Evolutionary conservation across 2,888 invertebrate species (phyloP).

Genomic region (Apodemia hepburni): DNA sequence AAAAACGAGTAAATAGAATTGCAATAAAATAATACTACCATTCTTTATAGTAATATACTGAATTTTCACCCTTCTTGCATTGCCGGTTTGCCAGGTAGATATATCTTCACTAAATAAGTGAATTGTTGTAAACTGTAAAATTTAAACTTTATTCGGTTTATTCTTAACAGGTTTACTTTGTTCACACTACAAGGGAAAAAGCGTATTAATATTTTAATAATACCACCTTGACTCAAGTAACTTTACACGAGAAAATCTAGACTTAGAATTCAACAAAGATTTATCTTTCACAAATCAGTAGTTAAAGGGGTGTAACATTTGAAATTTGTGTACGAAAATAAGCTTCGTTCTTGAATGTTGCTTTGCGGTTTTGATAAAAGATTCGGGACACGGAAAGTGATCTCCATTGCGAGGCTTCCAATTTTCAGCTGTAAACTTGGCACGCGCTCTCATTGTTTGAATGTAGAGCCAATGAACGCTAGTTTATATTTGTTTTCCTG

Average conservation of each 20-base stretch:
- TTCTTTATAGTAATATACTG: too few species aligned
- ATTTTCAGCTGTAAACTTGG: slow-evolving; percentile 49
- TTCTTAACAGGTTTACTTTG: too few species aligned
- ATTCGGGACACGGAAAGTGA: slow-evolving; percentile 21
- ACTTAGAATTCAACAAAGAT: not conserved
- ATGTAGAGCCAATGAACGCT: slow-evolving; percentile 11
- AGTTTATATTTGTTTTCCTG: slow-evolving; percentile 15
- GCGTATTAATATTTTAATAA: too few species aligned
- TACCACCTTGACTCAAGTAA: not conserved
- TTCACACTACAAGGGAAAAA: too few species aligned
- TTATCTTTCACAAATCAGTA: not conserved
- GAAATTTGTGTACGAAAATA: slow-evolving; percentile 8
- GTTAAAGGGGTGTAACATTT: not conserved
- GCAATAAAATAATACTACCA: too few species aligned
- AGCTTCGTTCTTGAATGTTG: not conserved
- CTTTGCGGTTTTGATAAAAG: slow-evolving; percentile 16
- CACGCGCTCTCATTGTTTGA: slow-evolving; percentile 40
- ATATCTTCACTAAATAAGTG: too few species aligned
- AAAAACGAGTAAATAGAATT: too few species aligned
- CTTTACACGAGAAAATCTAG: not conserved
- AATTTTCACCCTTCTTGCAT: too few species aligned
- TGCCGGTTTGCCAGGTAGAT: too few species aligned
- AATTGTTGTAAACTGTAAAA: too few species aligned
- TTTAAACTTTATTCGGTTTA: too few species aligned
- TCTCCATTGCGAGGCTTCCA: slow-evolving; percentile 26